Evolutionary conservation across 2,797 vertebrate species (phyloP).

Genomic region (Neosilurus mollespiculum): DNA sequence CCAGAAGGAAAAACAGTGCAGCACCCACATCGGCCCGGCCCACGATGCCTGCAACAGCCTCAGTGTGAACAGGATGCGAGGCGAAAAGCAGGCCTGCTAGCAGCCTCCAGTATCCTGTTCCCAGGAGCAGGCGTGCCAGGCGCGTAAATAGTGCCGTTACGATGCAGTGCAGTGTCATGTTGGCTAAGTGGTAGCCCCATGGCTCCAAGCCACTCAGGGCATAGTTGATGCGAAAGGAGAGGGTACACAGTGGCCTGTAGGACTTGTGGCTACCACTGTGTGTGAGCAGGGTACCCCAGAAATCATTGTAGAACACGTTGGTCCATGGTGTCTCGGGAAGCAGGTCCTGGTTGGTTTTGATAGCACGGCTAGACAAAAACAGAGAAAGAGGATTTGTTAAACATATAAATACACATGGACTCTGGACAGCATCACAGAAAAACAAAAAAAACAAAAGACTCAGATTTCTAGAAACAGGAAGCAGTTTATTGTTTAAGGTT

Average conservation of each 20-base stretch:
- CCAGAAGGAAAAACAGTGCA: slow-evolving; percentile 91
- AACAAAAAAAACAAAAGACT: too few relatives aligned
- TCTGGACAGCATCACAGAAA: not conserved
- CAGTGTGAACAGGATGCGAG: slow-evolving; percentile 93
- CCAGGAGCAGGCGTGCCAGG: slow-evolving; percentile 87
- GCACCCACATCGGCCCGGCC: slow-evolving; percentile 94
- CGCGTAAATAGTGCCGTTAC: slow-evolving; percentile 89
- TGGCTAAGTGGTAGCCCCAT: slow-evolving; percentile 95
- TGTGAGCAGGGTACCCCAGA: slow-evolving; percentile 96
- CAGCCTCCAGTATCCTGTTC: slow-evolving; percentile 88
- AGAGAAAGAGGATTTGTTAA: not conserved
- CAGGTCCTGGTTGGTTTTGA: slow-evolving; percentile 98
- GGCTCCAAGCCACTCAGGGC: slow-evolving; percentile 89
- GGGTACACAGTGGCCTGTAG: slow-evolving; percentile 93
- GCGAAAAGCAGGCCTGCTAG: slow-evolving; percentile 93
- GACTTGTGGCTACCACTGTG: slow-evolving; percentile 99
- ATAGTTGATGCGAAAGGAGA: slow-evolving; percentile 95
- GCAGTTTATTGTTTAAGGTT: too few relatives aligned
- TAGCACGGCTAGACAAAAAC: slow-evolving; percentile 85
- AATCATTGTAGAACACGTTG: slow-evolving; percentile 97
- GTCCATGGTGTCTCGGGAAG: slow-evolving; percentile 95
- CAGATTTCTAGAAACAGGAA: not conserved
- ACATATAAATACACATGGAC: too few relatives aligned
- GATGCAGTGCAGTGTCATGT: slow-evolving; percentile 84
- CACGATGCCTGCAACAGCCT: slow-evolving; percentile 93